These are phyloP conservation scores for Neodiprion lecontei DNA, from an alignment of 1,140 invertebrate species.

Conservation along the genomic window DNA sequence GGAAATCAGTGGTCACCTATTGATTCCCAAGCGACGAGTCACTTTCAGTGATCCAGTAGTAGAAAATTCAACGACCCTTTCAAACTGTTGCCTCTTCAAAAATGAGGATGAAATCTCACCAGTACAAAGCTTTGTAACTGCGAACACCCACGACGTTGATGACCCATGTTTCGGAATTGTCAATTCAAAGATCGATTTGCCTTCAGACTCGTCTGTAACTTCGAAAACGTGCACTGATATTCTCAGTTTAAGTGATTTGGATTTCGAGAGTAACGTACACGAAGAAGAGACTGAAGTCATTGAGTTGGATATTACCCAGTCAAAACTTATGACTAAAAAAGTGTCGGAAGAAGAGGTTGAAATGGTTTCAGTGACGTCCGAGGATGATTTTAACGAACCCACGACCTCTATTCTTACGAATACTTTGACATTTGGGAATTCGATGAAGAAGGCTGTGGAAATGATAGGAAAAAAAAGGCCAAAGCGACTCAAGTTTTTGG, in stretches of 20 bases:
- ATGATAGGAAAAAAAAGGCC: neutral
- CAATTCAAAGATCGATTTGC: no score
- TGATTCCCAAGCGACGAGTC: conserved; percentile 19
- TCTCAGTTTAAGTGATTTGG: neutral
- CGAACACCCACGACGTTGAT: conserved; percentile 4
- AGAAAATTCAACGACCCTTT: conserved; percentile 7
- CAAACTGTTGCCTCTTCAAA: neutral
- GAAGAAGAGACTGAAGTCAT: no score
- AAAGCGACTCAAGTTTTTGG: neutral
- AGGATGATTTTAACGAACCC: neutral
- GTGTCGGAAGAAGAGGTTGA: neutral
- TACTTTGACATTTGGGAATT: neutral
- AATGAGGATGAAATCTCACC: neutral
- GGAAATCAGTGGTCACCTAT: neutral
- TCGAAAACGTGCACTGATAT: neutral
- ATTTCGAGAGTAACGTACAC: no score
- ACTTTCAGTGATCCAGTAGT: conserved; percentile 20
- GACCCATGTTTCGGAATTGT: neutral
- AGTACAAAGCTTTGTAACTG: neutral
- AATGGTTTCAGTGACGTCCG: neutral
- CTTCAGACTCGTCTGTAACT: no score
- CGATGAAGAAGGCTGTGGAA: neutral
- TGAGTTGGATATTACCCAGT: no score
- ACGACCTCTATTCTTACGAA: no score
- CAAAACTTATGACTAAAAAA: neutral